phyloP scores from a whole-genome alignment of 2,888 invertebrate genomes.

The Papilio demoleus region DNA sequence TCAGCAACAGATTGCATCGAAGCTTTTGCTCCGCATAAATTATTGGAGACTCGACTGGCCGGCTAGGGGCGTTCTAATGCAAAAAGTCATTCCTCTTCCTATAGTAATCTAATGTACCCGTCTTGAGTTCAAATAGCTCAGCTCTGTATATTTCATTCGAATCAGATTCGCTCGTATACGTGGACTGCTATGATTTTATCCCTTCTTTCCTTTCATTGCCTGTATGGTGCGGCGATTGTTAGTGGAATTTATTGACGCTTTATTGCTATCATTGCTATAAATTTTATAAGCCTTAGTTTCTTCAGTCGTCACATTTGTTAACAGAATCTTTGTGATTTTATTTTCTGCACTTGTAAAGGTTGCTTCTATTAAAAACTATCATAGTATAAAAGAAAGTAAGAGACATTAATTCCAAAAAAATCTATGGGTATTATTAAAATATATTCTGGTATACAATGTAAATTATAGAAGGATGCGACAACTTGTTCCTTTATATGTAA shows the following conservation, averaged over 20 bases:
- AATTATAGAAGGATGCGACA: slow-evolving; percentile 28
- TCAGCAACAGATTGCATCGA: slow-evolving; percentile 50
- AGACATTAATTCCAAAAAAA: too few species aligned
- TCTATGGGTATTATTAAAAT: too few species aligned
- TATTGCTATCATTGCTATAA: slow-evolving; percentile 51
- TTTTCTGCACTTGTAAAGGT: neutral
- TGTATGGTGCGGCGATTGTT: slow-evolving; percentile 46
- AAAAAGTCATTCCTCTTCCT: slow-evolving; percentile 48
- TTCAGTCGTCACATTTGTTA: neutral
- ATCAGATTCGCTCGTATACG: slow-evolving; percentile 35
- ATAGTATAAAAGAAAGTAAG: neutral
- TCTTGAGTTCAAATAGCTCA: slow-evolving; percentile 42
- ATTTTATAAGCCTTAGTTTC: slow-evolving; percentile 41
- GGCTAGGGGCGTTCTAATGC: slow-evolving; percentile 46
- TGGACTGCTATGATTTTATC: slow-evolving; percentile 42
- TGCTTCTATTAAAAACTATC: neutral
- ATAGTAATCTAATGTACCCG: slow-evolving; percentile 46
- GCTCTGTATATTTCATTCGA: slow-evolving; percentile 47
- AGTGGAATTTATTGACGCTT: slow-evolving; percentile 51
- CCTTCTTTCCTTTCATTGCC: slow-evolving; percentile 43
- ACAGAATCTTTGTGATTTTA: neutral
- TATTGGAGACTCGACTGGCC: slow-evolving; percentile 43
- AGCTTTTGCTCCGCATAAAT: slow-evolving; percentile 48
- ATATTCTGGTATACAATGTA: slow-evolving; percentile 20
- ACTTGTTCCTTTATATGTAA: slow-evolving; percentile 41